Base-by-base conservation (phyloP, 1,140 invertebrate genomes). In the Drosophila fuyamai region DNA sequence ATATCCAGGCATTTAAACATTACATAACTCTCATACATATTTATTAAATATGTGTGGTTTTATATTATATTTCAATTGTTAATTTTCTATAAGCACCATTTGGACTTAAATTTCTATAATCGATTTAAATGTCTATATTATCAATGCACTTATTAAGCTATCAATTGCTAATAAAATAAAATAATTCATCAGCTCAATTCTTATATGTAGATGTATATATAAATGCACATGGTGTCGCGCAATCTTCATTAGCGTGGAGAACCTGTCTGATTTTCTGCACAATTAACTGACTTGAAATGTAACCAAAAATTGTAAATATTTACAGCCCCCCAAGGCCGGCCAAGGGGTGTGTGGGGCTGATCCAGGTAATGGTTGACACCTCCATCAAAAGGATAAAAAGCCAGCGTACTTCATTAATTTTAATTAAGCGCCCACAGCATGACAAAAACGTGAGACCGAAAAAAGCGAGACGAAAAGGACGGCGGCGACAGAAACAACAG, bases 371-470 rank as follows among this genome's bases (percentile, higher is more conserved):
- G 66, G 55, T 81, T 77, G 73, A 54, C 75, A 81, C 72, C 71
- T 65, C 36, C 73, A 50, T 66, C 59, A 65, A 61, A 85, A 78
- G 81, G 82, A 85, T 86, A 86, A 78, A 85, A 81, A 78, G 81
- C 68, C 75, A 73, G 70, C 75, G 82, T 79, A 86, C 79, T 85
- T 85, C 82, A 85, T 85, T 85, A 86, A 85, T 85, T 85, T 85
- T 86, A 86, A 86, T 85, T 86, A 85, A 81, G 79, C 82, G 74
- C 57, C 79, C 79, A 79, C 75, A 79, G 83, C 82, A 67, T 63
- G 74, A 67, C 78, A 78, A 81, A 86, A 75, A 81, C 66, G 57
- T 58, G 53, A 74, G 50, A 48, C 41, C 63, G 36, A 67, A 74
- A 68, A 41, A 57, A 50, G 38, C 53, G 46, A 58, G 46, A 50